These are phyloP conservation scores for Nephrocerus scutellatus DNA, from an alignment of 2,888 invertebrate species.

Conservation along the genomic window DNA sequence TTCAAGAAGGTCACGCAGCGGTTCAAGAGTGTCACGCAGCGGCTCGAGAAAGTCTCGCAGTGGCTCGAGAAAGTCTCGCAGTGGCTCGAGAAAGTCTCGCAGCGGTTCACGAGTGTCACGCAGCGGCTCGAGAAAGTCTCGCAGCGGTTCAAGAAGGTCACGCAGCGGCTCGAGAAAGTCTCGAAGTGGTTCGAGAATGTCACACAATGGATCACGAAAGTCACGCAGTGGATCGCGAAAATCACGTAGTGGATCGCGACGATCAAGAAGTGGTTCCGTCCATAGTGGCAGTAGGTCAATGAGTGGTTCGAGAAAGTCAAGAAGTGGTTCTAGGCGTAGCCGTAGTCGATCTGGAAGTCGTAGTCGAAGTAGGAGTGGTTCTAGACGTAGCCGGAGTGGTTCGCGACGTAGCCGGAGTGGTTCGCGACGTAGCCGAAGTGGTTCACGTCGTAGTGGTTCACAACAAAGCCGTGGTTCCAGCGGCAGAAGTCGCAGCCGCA, in stretches of 20 bases:
- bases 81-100: slow-evolving; percentile 24
- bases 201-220: slow-evolving; percentile 31
- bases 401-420: slow-evolving; percentile 30
- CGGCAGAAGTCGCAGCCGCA: slow-evolving; percentile 20
- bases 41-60: slow-evolving; percentile 24
- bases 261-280: slow-evolving; percentile 34
- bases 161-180: slow-evolving; percentile 33
- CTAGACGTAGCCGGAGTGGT: slow-evolving; percentile 22
- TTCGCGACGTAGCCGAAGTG: slow-evolving; percentile 31
- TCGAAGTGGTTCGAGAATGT: slow-evolving; percentile 27
- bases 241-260: slow-evolving; percentile 30
- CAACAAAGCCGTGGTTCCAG: slow-evolving; percentile 33
- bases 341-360: slow-evolving; percentile 31
- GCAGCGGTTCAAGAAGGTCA: slow-evolving; percentile 27
- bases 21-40: slow-evolving; percentile 29
- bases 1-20: slow-evolving; percentile 30
- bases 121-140: slow-evolving; percentile 25
- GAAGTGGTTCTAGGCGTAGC: slow-evolving; percentile 27
- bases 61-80: slow-evolving; percentile 24
- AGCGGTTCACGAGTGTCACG: slow-evolving; percentile 23
- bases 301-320: slow-evolving; percentile 25
- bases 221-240: slow-evolving; percentile 25
- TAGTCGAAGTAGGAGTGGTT: slow-evolving; percentile 21
- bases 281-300: slow-evolving; percentile 30
- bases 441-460: slow-evolving; percentile 25